phyloP scores from a whole-genome alignment of 2,888 invertebrate genomes.

The Ennomos quercinarius region DNA sequence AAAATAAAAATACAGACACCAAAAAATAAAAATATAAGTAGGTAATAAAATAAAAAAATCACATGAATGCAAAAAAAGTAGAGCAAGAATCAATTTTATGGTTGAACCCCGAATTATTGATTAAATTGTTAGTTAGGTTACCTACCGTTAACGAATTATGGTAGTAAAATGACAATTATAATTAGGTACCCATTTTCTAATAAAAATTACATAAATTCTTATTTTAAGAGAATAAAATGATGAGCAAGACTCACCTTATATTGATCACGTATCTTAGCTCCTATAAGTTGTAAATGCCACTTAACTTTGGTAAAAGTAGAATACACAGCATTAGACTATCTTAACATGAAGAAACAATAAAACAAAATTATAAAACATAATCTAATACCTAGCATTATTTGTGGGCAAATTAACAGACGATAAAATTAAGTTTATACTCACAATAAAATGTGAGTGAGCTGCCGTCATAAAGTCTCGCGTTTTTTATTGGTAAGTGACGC shows the following conservation, averaged over 20 bases:
- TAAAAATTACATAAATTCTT: too few relatives aligned
- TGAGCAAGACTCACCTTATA: neutral
- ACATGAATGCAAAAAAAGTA: too few relatives aligned
- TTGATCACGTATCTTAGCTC: neutral
- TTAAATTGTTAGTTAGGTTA: too few relatives aligned
- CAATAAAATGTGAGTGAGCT: conserved; percentile 86
- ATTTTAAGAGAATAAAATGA: too few relatives aligned
- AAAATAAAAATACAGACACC: too few relatives aligned
- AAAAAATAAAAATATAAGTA: too few relatives aligned
- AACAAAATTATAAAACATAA: conserved; percentile 78
- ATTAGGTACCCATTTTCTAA: too few relatives aligned
- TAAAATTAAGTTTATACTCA: conserved; percentile 86
- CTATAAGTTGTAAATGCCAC: conserved; percentile 42
- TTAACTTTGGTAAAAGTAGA: conserved; percentile 56
- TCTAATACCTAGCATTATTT: conserved; percentile 82
- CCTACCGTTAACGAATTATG: too few relatives aligned
- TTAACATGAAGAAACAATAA: conserved; percentile 75
- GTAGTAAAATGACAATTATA: too few relatives aligned
- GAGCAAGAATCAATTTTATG: too few relatives aligned
- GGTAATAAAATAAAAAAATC: too few relatives aligned
- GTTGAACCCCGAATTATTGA: too few relatives aligned
- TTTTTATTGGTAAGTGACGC: conserved; percentile 84
- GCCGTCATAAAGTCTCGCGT: conserved; percentile 85
- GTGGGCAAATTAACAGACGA: conserved; percentile 86
- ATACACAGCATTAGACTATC: conserved; percentile 52